Base-by-base conservation (phyloP, 2,888 invertebrate species). In the Hypena proboscidalis region DNA sequence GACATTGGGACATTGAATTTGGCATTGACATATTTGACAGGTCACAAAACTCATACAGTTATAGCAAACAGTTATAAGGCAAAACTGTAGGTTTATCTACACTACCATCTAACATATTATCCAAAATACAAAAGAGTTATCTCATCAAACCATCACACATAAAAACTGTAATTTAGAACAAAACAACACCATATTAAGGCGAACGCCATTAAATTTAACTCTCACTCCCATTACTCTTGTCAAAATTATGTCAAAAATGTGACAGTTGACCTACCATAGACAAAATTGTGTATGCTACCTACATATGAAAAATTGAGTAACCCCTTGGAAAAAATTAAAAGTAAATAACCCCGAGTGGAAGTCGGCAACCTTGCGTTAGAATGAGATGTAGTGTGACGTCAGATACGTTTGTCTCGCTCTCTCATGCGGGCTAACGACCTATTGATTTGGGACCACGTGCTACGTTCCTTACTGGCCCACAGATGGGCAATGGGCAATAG, bases 371-470 rank as follows among this genome's bases (percentile, higher is more conserved):
- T 64, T 63, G 63, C 27, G 70, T 7, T 46, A 26, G 64, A 68
- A 55, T 35, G 70, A 61, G 62, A 68, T n/a, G 29, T 44, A 7
- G 7, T 25, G 21, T 73, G 73, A 77, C 76, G 77, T 75, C 73
- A 73, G 65, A 21, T 38, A 20, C 7, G 10, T 10, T 35, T 33
- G 26, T 67, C 67, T 55, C 70, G 7, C 52, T 74, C 67, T 45
- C 36, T 32, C 64, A 58, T 55, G 62, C 63, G 63, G 74, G 75
- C 76, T 64, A 64, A 64, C 51, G 65, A 64, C 62, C 64, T 64
- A 78, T 78, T 60, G 77, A 80, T 77, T 76, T 62, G 50, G 59
- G 58, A 70, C 67, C 78, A 77, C 77, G 77, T 79, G 76, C 46
- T 70, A 45, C 42, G 37, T 42, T 34, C 35, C 47, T 31, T 38